Percentiles rank a stretch among this genome's conserved stretches.
Evolutionary conservation across 2,113 vertebrate species (phyloP).

Genomic region (Cyanoderma ruficeps): DNA sequence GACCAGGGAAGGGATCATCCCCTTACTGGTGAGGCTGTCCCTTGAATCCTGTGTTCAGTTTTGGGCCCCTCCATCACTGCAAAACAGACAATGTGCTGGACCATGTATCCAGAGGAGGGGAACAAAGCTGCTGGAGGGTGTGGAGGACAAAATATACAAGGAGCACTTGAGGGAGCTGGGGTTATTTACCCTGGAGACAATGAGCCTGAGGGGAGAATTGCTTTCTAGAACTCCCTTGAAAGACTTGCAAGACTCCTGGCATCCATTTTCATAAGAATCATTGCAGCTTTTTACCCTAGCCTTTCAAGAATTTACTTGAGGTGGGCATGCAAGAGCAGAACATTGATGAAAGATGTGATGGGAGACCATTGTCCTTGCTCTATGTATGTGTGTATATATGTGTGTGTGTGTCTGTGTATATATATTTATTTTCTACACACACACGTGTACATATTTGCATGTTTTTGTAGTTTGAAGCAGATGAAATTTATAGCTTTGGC

Average conservation of each 20-base stretch:
- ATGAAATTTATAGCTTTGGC: neutral
- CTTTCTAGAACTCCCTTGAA: neutral
- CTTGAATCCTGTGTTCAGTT: neutral
- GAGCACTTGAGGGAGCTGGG: neutral
- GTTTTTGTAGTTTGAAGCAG: neutral
- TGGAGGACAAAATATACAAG: neutral
- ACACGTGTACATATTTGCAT: neutral
- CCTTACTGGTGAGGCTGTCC: neutral
- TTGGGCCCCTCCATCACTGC: neutral
- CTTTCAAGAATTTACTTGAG: neutral
- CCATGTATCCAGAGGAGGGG: neutral
- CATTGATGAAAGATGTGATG: neutral
- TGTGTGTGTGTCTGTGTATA: no score
- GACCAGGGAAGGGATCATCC: neutral
- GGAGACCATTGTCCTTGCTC: neutral
- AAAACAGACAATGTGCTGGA: neutral
- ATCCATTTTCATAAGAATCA: neutral
- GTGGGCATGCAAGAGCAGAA: neutral
- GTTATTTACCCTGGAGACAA: neutral
- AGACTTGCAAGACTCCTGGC: neutral
- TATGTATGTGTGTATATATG: rapidly evolving
- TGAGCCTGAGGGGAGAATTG: neutral
- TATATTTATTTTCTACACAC: neutral
- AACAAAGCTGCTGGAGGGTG: neutral
- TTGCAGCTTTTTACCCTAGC: neutral